phyloP scores from a whole-genome alignment of 2,113 vertebrate species.

The Bos taurus region ARS-UCD2.0 NC_037336.1:65941501-65942000 shows the following conservation, averaged over 20 bases:
- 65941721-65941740: neutral
- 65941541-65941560: neutral
- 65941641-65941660: constrained; percentile 19
- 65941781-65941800: constrained; percentile 17
- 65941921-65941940: neutral
- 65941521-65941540: constrained; percentile 81
- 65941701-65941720: neutral
- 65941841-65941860: neutral
- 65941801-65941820: constrained; percentile 39
- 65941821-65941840: neutral
- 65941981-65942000: neutral
- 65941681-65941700: neutral
- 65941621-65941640: constrained; percentile 39
- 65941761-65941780: constrained; percentile 6
- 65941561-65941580: constrained; percentile 53
- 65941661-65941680: constrained; percentile 15
- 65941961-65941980: neutral
- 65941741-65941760: constrained; percentile 7
- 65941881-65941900: neutral
- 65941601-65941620: neutral
- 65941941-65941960: neutral
- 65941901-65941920: neutral
- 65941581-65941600: constrained; percentile 57
- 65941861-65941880: constrained; percentile 21
- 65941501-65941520: constrained; percentile 81